phyloP scores from a whole-genome alignment of 2,797 vertebrate species.

The Natrix natrix region DNA sequence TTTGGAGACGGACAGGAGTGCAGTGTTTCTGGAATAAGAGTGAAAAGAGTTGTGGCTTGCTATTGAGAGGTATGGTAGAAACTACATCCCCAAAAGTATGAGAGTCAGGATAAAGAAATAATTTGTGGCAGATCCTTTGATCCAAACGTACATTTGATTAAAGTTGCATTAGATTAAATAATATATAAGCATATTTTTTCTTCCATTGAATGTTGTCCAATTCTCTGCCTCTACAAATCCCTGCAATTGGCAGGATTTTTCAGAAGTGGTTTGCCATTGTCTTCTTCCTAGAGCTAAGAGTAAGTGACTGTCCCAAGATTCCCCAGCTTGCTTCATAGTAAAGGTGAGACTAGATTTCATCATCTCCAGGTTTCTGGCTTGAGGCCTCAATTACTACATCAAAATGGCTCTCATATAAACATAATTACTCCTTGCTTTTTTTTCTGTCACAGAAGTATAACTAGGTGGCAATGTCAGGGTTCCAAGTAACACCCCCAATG shows the following conservation, averaged over 20 bases:
- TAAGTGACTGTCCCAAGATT: neutral
- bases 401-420: neutral
- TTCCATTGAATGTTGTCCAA: neutral
- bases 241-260: neutral
- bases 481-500: too few relatives aligned
- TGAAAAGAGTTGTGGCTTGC: neutral
- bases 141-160: neutral
- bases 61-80: neutral
- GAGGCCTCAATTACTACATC: neutral
- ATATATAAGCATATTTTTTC: neutral
- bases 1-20: neutral
- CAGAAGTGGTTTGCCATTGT: neutral
- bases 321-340: neutral
- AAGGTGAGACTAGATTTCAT: neutral
- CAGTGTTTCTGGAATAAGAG: neutral
- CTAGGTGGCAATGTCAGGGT: neutral
- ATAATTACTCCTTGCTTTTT: neutral
- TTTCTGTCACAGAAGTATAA: neutral
- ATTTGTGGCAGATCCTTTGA: neutral
- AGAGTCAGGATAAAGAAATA: neutral
- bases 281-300: neutral
- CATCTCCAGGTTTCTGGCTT: neutral
- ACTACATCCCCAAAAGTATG: neutral
- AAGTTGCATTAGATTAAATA: neutral
- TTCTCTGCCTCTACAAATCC: neutral